Evolutionary conservation across 2,113 vertebrate genomes (phyloP), one percentile per base, ranked within the genome.

Genomic region (Rhinolophus ferrumequinum): DNA sequence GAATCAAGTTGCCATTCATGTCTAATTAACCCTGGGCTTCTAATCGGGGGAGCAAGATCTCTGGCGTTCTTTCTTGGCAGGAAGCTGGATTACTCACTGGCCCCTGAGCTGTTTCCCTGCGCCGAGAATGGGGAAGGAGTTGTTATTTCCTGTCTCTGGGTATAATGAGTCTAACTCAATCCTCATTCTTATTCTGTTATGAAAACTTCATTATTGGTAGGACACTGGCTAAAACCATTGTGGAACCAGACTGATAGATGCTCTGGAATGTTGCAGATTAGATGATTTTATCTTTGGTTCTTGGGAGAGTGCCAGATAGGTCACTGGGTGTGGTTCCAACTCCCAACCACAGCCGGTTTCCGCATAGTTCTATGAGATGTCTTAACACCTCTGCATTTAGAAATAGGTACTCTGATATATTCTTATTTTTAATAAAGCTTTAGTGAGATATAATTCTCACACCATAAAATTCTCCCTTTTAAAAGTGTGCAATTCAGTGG

Each of bases 81-180:
- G 81, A 95, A 95, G 35, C 50, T 76, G 38, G 69, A 52, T 83
- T 56, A 89, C 24, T 94, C 93, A 93, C 4, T 15, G 35, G 64
- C 2, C 56, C 24, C 7, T 12, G n/a, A 82, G 72, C 76, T 64
- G 33, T 35, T 69, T 94, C 75, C 6, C 18, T 80, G 64, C 52
- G 47, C 87, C 1, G 1, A 47, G 35, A 44, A 19, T 18, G 6
- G 56, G 44, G 50, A 89, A 52, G 22, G 35, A 84, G 41, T 21
- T 88, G 58, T 73, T 67, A 66, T 76, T 92, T 97, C 93, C 88
- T 73, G 80, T 80, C 54, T 30, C 52, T 41, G 54, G 30, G 76
- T 77, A 70, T 52, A n/a, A 9, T 50, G 33, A 56, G 52, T 70
- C 75, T 86, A 72, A 80, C 21, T 80, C 64, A 89, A 4, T 79